These are phyloP conservation scores for Zeugodacus cucurbitae DNA, from an alignment of 1,140 invertebrate species.

Conservation along the genomic window DNA sequence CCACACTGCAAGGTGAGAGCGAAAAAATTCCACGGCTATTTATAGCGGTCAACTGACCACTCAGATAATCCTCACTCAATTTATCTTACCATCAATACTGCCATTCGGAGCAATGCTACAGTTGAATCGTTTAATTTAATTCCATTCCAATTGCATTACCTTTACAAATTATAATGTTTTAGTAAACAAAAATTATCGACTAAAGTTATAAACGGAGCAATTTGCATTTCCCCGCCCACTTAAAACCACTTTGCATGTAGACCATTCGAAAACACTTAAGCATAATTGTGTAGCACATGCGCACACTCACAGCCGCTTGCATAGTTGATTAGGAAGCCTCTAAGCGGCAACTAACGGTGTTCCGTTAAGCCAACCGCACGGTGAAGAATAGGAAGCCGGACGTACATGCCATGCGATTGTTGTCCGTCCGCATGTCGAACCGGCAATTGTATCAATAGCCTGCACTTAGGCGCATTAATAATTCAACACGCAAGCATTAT, in stretches of 20 bases:
- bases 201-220: too few species aligned
- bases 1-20: too few species aligned
- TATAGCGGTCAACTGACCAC: too few species aligned
- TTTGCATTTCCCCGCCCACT: background rate
- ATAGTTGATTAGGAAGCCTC: background rate
- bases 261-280: background rate
- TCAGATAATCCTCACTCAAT: too few species aligned
- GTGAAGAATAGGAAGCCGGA: background rate
- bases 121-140: too few species aligned
- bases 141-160: background rate
- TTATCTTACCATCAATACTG: too few species aligned
- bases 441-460: background rate
- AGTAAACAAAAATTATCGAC: background rate
- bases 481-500: background rate
- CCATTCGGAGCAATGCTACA: too few species aligned
- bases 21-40: too few species aligned
- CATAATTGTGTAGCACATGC: background rate
- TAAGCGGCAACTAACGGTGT: background rate
- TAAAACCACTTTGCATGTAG: background rate
- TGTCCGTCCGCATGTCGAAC: background rate
- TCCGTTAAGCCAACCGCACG: background rate
- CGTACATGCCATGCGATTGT: background rate
- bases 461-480: slow-evolving; percentile 8
- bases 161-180: background rate
- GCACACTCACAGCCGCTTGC: background rate